Conservation (phyloP, 2,113 vertebrate species). For the Tringa solitaria region DNA sequence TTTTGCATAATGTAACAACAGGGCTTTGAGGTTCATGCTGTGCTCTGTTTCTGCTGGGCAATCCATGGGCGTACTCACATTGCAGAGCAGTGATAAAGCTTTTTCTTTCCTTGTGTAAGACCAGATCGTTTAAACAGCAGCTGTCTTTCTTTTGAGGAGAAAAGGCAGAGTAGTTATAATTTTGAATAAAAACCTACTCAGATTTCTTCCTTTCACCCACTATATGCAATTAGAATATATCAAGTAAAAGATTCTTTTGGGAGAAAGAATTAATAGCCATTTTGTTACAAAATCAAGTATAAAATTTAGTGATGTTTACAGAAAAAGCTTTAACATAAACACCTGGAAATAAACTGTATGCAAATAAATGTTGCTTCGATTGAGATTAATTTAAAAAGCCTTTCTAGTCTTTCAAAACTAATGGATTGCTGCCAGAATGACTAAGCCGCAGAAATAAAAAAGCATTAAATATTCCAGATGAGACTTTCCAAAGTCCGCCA, state of each 20-base stretch:
- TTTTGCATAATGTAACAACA: conserved; percentile 19
- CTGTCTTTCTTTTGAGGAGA: neutral
- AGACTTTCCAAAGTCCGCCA: neutral
- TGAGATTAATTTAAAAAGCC: neutral
- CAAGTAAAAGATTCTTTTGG: neutral
- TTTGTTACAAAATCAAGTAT: neutral
- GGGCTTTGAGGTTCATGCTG: neutral
- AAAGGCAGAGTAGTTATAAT: neutral
- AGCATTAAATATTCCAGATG: neutral
- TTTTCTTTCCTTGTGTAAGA: neutral
- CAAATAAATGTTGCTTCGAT: neutral
- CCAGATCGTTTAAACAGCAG: neutral
- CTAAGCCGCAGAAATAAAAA: neutral
- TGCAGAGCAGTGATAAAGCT: neutral
- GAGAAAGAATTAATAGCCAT: neutral
- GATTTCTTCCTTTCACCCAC: neutral
- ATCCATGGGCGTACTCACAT: neutral
- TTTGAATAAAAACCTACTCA: neutral
- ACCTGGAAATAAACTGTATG: neutral
- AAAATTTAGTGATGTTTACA: neutral
- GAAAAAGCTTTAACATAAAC: neutral
- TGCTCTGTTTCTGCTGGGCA: neutral
- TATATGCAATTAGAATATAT: neutral
- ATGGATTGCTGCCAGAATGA: neutral
- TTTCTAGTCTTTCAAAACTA: neutral